Evolutionary conservation across 1,140 invertebrate species (phyloP).

Genomic region (Bombus breviceps): DNA sequence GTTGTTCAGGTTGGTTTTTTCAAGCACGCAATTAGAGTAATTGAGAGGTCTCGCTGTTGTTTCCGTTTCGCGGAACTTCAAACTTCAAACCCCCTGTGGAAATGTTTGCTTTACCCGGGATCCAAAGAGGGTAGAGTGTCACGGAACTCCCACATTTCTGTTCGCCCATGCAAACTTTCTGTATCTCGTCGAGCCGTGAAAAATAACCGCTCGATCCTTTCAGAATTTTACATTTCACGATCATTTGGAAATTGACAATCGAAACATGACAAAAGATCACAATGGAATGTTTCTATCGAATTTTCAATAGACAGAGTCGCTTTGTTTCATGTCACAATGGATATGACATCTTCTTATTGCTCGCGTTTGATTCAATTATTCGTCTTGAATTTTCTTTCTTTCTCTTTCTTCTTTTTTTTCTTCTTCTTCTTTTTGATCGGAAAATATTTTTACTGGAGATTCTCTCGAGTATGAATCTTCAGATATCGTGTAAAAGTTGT

Average conservation of each 20-base stretch:
- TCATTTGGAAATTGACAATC: background rate
- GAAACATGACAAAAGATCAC: background rate
- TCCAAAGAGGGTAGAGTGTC: background rate
- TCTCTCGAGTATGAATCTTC: too few relatives aligned
- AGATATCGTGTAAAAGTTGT: too few relatives aligned
- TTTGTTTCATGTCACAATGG: background rate
- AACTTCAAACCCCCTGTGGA: background rate
- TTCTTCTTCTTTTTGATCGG: background rate
- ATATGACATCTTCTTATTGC: background rate
- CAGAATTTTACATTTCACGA: background rate
- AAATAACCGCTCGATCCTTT: background rate
- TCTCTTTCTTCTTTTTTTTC: too few relatives aligned
- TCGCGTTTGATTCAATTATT: background rate
- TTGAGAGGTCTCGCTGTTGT: constrained; percentile 41
- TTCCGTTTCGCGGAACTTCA: constrained; percentile 14
- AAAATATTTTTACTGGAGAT: too few relatives aligned
- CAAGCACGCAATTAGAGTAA: constrained; percentile 50
- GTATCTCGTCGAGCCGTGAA: background rate
- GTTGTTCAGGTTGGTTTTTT: constrained; percentile 30
- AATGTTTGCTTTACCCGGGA: background rate
- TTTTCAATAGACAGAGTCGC: background rate
- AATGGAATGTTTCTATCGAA: background rate
- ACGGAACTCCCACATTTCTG: constrained; percentile 2
- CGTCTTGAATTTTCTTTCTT: background rate
- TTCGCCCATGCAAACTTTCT: background rate